Conservation (phyloP, 2,113 vertebrate genomes). For the Sisor rabdophorus region DNA sequence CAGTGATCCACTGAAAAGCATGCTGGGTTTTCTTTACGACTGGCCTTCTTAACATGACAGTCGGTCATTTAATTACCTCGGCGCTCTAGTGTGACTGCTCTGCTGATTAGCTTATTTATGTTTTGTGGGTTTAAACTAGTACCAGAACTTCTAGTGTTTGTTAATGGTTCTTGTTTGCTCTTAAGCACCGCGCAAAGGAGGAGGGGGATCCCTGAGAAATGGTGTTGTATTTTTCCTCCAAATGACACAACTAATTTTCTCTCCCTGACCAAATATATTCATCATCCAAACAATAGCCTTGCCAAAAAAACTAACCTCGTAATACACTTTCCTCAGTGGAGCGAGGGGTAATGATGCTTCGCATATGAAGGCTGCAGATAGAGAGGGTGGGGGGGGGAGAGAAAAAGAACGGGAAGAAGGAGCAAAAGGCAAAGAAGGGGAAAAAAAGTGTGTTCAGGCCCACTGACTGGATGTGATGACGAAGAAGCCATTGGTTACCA, state of each 20-base stretch:
- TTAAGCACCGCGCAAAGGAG: conserved; percentile 47
- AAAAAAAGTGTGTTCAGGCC: conserved; percentile 85
- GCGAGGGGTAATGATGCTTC: conserved; percentile 98
- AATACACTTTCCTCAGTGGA: conserved; percentile 97
- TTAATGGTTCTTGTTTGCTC: conserved; percentile 69
- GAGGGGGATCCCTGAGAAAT: conserved; percentile 68
- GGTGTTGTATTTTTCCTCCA: conserved; percentile 81
- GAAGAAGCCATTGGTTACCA: conserved; percentile 87
- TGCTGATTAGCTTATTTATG: conserved; percentile 72
- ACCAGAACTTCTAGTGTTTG: conserved; percentile 56
- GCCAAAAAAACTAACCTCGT: conserved; percentile 95
- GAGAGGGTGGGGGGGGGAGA: conserved; percentile 25
- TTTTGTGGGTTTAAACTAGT: conserved; percentile 60
- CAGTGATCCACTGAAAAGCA: conserved; percentile 50
- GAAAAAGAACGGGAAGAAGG: conserved; percentile 3
- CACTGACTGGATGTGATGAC: conserved; percentile 91
- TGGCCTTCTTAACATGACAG: conserved; percentile 55
- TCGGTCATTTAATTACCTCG: conserved; percentile 61
- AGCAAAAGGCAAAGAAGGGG: conserved; percentile 11
- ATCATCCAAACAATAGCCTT: conserved; percentile 98
- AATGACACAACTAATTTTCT: conserved; percentile 83
- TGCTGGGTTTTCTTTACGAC: conserved; percentile 48
- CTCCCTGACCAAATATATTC: conserved; percentile 81
- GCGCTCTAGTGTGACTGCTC: conserved; percentile 64
- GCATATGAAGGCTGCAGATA: conserved; percentile 83